Base-by-base conservation (phyloP, 1,140 invertebrate species). In the Cyphomyrmex costatus region DNA sequence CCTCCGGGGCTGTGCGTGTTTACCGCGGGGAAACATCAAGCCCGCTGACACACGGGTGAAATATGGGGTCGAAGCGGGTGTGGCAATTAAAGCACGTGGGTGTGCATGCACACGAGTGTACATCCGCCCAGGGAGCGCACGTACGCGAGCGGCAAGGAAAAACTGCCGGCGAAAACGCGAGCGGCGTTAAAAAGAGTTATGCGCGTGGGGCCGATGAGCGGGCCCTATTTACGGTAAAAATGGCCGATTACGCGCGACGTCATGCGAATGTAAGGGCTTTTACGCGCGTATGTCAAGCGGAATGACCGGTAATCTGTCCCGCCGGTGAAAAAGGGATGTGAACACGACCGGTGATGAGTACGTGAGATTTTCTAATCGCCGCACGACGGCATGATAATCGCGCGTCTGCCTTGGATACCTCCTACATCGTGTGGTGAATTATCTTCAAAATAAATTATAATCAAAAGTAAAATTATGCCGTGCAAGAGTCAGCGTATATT, bases 21-120 rank as follows among this genome's bases (percentile, higher is more conserved):
- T 85, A 84, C 79, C 68, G 86, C 88, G 80, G 76, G 86, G 89
- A 91, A 91, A 90, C 90, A 90, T 91, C 88, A 90, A 91, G 89
- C 88, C 85, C 82, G 88, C 89, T 89, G 91, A 92, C 91, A 90
- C 85, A 76, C 68, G 80, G 80, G 73, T 91, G 87, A 92, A 91
- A 92, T 92, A 92, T 90, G 86, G 89, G 86, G 76, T 90, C 82
- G 89, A 90, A 90, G 87, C 80, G 88, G 89, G 88, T 78, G 86
- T 90, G 89, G 89, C 89, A 90, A 90, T 90, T 90, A 90, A 90
- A 83, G 70, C 79, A 77, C 21, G n/a, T 42, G 16, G 42, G 56
- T 42, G 27, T 33, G 16, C 8, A 8, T 10, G 30, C 27, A 68
- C 65, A 56, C 46, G 27, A 16, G 2, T 46, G 33, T 60, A 30